phyloP scores from a whole-genome alignment of 2,797 vertebrate genomes.

The Trachops cirrhosus region DNA sequence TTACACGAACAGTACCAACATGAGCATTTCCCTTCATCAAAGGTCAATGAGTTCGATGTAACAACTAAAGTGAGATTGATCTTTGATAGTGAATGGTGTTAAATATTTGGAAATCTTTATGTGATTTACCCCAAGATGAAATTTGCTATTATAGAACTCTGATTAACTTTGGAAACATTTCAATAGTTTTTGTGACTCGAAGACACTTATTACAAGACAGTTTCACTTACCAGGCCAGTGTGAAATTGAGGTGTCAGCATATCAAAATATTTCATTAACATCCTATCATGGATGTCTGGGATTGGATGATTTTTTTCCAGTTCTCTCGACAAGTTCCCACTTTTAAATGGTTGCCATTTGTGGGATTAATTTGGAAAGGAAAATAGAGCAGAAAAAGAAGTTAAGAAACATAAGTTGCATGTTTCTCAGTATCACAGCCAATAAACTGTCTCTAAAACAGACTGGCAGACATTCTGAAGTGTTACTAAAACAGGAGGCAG shows the following conservation, averaged over 20 bases:
- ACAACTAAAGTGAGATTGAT: not conserved
- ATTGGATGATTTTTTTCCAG: slow-evolving; percentile 42
- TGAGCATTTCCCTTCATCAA: not conserved
- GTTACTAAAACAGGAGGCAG: slow-evolving; percentile 61
- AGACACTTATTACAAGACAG: slow-evolving; percentile 34
- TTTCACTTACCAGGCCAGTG: slow-evolving; percentile 44
- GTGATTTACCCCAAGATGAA: not conserved
- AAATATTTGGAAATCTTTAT: slow-evolving; percentile 17
- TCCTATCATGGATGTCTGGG: slow-evolving; percentile 32
- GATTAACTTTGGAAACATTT: slow-evolving; percentile 35
- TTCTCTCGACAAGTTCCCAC: slow-evolving; percentile 59
- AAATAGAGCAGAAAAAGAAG: slow-evolving; percentile 62
- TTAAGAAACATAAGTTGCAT: slow-evolving; percentile 67
- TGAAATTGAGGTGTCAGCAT: slow-evolving; percentile 42
- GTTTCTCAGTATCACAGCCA: slow-evolving; percentile 68
- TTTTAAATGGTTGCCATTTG: slow-evolving; percentile 69
- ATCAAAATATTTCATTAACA: slow-evolving; percentile 74
- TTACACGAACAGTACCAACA: not conserved
- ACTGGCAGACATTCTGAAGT: slow-evolving; percentile 62
- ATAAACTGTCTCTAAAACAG: slow-evolving; percentile 76
- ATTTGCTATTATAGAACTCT: not conserved
- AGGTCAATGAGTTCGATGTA: not conserved
- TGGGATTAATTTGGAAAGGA: slow-evolving; percentile 68
- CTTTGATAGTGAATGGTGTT: not conserved
- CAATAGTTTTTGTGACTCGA: slow-evolving; percentile 28